phyloP scores from a whole-genome alignment of 2,113 vertebrate genomes.

The Lophius piscatorius region DNA sequence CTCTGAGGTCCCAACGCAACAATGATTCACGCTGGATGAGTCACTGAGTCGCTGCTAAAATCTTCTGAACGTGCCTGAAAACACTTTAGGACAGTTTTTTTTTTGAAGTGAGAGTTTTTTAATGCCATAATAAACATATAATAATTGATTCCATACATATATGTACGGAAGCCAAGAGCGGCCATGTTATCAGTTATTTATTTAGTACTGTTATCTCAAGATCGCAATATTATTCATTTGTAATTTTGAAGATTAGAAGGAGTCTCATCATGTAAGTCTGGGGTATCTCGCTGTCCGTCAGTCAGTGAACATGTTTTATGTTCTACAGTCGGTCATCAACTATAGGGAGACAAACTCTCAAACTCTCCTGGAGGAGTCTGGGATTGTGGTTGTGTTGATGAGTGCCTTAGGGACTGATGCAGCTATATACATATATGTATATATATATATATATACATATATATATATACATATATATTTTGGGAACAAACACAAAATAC shows the following conservation, averaged over 20 bases:
- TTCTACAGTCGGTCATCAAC: no score
- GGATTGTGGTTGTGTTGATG: slow-evolving; percentile 67
- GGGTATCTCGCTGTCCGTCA: slow-evolving; percentile 7
- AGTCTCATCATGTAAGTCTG: no score
- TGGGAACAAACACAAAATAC: slow-evolving; percentile 61
- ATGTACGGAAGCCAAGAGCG: no score
- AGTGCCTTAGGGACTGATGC: slow-evolving; percentile 51
- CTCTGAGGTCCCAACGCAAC: slow-evolving; percentile 15
- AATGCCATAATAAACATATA: neutral
- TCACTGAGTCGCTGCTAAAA: slow-evolving; percentile 21
- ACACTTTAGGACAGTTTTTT: no score
- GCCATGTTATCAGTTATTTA: neutral
- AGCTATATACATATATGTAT: slow-evolving; percentile 57
- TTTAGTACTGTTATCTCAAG: no score
- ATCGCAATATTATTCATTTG: no score
- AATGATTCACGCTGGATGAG: slow-evolving; percentile 40
- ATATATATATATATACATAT: slow-evolving; percentile 57
- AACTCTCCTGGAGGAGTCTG: slow-evolving; percentile 51
- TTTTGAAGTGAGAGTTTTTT: slow-evolving; percentile 3
- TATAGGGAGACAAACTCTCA: slow-evolving; percentile 1
- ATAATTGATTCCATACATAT: no score
- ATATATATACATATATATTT: slow-evolving; percentile 50
- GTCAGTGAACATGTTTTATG: no score
- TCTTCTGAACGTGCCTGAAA: neutral
- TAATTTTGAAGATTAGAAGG: no score